Evolutionary conservation across 2,113 vertebrate species (phyloP), one percentile per base, ranked within the genome.

Genomic region (Periophthalmus modestus): DNA sequence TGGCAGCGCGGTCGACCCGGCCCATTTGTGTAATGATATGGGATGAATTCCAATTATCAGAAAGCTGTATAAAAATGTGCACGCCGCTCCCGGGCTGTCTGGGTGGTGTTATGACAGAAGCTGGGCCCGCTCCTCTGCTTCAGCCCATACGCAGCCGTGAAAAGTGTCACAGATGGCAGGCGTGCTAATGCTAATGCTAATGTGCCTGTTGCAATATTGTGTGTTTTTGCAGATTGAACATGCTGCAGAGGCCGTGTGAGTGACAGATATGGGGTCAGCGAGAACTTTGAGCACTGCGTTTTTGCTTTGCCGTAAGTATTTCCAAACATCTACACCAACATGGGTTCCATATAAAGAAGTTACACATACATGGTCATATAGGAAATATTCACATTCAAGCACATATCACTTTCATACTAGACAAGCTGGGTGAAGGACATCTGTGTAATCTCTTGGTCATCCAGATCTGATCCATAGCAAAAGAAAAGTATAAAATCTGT

Each of bases 21-120:
- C 50, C 88, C 84, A 91, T 92, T 90, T 88, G 80, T 85, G 85
- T 89, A 90, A 92, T 91, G 86, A 89, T 78, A 77, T 86, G 84
- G 89, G 90, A 91, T 75, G 74, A 89, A 85, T 87, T 91, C 89
- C 90, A 92, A 82, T 87, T 82, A 87, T 88, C 84, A 84, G 82
- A 89, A 86, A 91, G 83, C 83, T 72, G 79, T 79, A 87, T 87
- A 79, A 87, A 88, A 84, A 78, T 77, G 28, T 39, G 39, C 78
- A 59, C 36, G 14, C 76, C 72, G 62, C 71, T 74, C 67, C 68
- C 68, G 63, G 63, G 21, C 61, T 71, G 69, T 77, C 84, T 89
- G 23, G 1, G 75, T 82, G 65, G 70, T 85, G 84, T 78, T 43
- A 85, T 85, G 83, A 88, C 83, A 80, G 79, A 85, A 85, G 86